These are phyloP conservation scores for Gadopsis bispinosus DNA, from an alignment of 2,797 vertebrate species.

Conservation along the genomic window DNA sequence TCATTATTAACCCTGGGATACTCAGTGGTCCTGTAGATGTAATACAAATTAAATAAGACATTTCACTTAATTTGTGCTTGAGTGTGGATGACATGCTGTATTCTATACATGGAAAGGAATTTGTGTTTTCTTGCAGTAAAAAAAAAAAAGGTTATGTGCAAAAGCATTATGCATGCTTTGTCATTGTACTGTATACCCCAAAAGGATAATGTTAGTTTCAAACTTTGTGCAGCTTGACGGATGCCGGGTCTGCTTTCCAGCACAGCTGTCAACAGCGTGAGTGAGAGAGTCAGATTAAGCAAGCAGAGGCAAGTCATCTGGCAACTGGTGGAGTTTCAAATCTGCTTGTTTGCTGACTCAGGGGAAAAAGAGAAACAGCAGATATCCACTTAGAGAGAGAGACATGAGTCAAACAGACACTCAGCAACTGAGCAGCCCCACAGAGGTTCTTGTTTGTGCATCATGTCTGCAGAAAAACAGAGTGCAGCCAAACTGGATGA, in stretches of 20 bases:
- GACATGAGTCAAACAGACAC: slow-evolving; percentile 16
- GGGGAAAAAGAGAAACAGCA: slow-evolving; percentile 39
- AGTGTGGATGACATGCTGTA: neutral
- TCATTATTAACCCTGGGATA: neutral
- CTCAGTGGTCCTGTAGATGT: neutral
- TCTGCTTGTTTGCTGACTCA: slow-evolving; percentile 63
- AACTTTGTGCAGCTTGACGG: slow-evolving; percentile 17
- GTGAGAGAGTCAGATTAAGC: slow-evolving; percentile 40
- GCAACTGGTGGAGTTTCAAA: slow-evolving; percentile 29
- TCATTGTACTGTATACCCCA: neutral
- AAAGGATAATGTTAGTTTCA: neutral
- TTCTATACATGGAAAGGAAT: neutral
- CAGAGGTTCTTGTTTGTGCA: slow-evolving; percentile 3
- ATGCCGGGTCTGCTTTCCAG: slow-evolving; percentile 29
- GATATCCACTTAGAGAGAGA: slow-evolving; percentile 32
- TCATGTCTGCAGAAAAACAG: slow-evolving; percentile 6
- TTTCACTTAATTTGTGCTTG: neutral
- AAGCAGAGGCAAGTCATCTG: slow-evolving; percentile 65
- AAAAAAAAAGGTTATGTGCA: neutral
- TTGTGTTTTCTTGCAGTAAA: neutral
- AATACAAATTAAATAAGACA: too few relatives aligned
- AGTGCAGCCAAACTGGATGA: slow-evolving; percentile 5
- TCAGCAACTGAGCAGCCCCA: neutral
- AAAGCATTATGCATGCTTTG: neutral
- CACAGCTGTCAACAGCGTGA: slow-evolving; percentile 20